phyloP scores from a whole-genome alignment of 2,888 invertebrate species.

The Troides aeacus region DNA sequence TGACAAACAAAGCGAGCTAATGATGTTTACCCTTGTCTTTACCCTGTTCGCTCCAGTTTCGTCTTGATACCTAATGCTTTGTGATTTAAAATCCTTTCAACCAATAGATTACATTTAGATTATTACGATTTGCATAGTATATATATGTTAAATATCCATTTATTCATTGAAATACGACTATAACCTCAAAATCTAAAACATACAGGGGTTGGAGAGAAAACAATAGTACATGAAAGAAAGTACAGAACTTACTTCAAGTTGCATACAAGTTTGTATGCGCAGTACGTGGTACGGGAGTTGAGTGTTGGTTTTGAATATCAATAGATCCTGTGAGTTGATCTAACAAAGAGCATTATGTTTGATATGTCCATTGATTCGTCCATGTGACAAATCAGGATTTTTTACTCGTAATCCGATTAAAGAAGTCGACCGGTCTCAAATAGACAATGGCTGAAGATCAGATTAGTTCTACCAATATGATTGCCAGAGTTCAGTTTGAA shows the following conservation, averaged over 20 bases:
- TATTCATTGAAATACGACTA: conserved; percentile 5
- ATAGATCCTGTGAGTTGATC: conserved; percentile 20
- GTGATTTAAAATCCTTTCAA: conserved; percentile 18
- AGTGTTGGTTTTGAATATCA: conserved; percentile 31
- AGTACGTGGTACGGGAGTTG: conserved; percentile 26
- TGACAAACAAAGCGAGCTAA: conserved; percentile 30
- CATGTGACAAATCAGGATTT: not conserved
- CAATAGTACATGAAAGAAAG: conserved; percentile 19
- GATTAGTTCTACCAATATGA: no score
- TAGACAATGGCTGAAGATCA: no score
- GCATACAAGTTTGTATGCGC: conserved; percentile 27
- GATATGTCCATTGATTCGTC: conserved; percentile 21
- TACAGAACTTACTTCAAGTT: conserved; percentile 27
- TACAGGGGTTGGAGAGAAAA: conserved; percentile 1
- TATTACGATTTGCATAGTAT: not conserved
- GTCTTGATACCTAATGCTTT: conserved; percentile 28
- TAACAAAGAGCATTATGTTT: conserved; percentile 27
- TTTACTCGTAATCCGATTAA: not conserved
- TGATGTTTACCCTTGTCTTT: conserved; percentile 29
- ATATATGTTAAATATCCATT: conserved; percentile 1
- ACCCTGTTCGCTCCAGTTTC: conserved; percentile 18
- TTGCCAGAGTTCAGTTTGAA: no score
- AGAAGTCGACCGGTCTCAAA: no score
- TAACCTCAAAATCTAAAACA: conserved; percentile 14
- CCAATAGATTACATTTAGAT: not conserved